Evolutionary conservation across 2,113 vertebrate genomes (phyloP).

Genomic region (Pithys albifrons): DNA sequence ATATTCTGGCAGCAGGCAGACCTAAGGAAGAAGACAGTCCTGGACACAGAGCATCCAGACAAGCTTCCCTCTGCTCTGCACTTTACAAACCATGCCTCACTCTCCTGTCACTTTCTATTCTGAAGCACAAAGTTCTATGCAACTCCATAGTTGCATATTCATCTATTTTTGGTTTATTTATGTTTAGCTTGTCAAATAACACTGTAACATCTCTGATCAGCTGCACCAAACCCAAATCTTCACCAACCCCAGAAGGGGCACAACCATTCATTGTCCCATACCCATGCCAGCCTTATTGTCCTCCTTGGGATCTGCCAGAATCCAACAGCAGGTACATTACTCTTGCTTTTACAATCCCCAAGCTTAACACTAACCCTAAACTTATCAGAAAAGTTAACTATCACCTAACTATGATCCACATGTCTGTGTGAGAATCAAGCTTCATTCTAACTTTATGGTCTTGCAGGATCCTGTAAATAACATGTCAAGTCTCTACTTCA

Average conservation of each 20-base stretch:
- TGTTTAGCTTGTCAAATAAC: background rate
- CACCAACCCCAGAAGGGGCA: background rate
- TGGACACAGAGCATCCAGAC: background rate
- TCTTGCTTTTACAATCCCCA: background rate
- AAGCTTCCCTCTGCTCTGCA: rapidly evolving
- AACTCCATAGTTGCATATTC: background rate
- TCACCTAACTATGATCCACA: background rate
- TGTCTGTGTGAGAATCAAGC: background rate
- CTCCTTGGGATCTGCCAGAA: background rate
- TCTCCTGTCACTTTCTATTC: background rate
- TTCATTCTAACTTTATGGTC: background rate
- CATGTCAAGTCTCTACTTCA: background rate
- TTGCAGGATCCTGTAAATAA: background rate
- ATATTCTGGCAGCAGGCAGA: background rate
- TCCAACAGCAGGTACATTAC: background rate
- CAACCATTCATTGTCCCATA: background rate
- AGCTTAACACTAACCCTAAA: background rate
- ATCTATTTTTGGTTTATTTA: background rate
- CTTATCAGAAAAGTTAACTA: background rate
- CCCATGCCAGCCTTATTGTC: background rate
- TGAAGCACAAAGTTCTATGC: background rate
- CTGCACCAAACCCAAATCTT: background rate
- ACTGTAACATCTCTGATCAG: background rate
- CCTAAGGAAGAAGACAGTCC: background rate
- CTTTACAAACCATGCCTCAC: background rate